Evolutionary conservation across 1,140 invertebrate species (phyloP), one percentile per base, ranked within the genome.

Genomic region (Cherax destructor): DNA sequence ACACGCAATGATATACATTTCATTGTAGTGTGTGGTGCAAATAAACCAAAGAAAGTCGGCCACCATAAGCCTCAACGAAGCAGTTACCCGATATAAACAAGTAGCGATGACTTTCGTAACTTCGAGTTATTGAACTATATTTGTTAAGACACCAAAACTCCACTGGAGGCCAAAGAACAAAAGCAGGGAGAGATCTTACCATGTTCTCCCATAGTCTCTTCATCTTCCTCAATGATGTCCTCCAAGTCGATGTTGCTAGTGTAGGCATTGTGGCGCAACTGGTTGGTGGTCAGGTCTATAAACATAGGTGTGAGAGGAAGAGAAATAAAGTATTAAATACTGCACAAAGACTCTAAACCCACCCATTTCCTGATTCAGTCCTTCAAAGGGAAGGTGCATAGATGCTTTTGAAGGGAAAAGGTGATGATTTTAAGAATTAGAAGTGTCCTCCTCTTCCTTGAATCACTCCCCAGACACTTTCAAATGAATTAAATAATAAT

Each of bases 141-240:
- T 7, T 24, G 30, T 30, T 74, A 9, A 5, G 69, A 30, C 30
- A 74, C 6, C 69, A 74, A 74, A 24, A 21, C 69, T 74, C 30
- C 24, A 30, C 6, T 30, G 6, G 21, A 21, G 9, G n/a, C 16
- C 69, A 74, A 24, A 5, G 24, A 30, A 74, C 24, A 6, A 21
- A 74, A 30, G 11, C 69, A 74, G 69, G 69, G 30, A 74, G n/a
- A 74, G 59, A 49, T 49, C 92, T 92, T 83, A 93, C 92, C 92
- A 90, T 93, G 88, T 49, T 93, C 92, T 81, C 92, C 92, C 49
- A 93, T 21, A 0, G 90, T 91, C 13, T 87, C 85, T 69, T 93
- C 92, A 41, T 93, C 92, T 84, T 93, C 92, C 50, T 93, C 92
- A 49, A 91, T 91, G 6, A 93, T 93, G 69, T 93, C 92, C 21